Base-by-base conservation (phyloP, 2,797 vertebrate species). In the Ataeniobius toweri region DNA sequence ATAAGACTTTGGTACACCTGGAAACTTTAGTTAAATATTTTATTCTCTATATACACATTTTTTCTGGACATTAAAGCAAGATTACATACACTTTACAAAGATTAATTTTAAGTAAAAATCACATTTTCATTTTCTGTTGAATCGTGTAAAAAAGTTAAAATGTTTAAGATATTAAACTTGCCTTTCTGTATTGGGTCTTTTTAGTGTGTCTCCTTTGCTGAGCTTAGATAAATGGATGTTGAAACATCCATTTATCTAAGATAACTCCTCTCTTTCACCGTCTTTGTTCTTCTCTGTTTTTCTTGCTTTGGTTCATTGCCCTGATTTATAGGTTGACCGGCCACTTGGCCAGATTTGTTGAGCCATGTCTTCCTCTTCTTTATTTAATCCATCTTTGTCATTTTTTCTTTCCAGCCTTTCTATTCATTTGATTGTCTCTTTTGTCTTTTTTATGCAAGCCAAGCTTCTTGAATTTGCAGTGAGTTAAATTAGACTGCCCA, bases 301-400 rank as follows among this genome's bases (percentile, higher is more conserved):
- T 24, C 72, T 71, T 24, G 39, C 53, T 75, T 50, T 9, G 31
- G 73, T 68, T 75, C 73, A 70, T 59, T 71, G 65, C 5, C 14
- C 53, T 88, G 83, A 88, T 82, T 86, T 12, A 89, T 79, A 72
- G 28, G 12, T 71, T 53, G 74, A 78, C 6, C 36, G 83, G 68
- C 72, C 63, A 81, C 80, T 39, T n/a, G 77, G 83, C 83, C 84
- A 76, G 10, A 76, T 79, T 75, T 71, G 76, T 56, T 84, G 84
- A 90, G 77, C 78, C 48, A 74, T 59, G 73, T 83, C 86, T 83
- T 89, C 83, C 78, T 81, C 82, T 75, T 79, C 81, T 73, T 79
- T 41, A 31, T 76, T 77, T 80, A 71, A 73, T 67, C 73, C 67
- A 75, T 56, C 46, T 70, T 31, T 65, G 36, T 61, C 28, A 44